Evolutionary conservation across 2,797 vertebrate genomes (phyloP), one percentile per base, ranked within the genome.

Genomic region (Numenius phaeopus): DNA sequence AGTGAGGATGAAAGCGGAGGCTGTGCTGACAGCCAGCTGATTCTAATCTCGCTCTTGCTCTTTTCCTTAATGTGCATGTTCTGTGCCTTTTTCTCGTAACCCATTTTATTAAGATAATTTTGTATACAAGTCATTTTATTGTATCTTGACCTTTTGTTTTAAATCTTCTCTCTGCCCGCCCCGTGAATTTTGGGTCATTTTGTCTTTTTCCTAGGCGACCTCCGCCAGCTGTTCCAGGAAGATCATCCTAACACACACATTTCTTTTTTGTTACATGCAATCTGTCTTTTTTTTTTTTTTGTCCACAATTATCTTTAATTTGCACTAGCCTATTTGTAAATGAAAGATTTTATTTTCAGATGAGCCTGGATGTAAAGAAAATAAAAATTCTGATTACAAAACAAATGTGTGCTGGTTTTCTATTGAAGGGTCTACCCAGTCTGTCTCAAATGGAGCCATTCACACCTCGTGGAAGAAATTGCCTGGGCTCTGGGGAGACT

Each of bases 341-440:
- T 96, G 93, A 94, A 93, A 97, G 44, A 84, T 95, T 97, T 98
- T 98, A 97, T 98, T 98, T 98, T 98, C 95, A 93, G 96, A 92
- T 91, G 72, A 98, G 93, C 82, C 88, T 90, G 54, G 34, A 69
- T 90, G 58, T 70, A 96, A 91, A 91, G 82, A 79, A 76, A 97
- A 96, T 97, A 94, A 98, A 96, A 97, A 94, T 92, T 95, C 90
- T 97, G 81, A 85, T 89, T 93, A 90, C 77, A 93, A 96, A 96
- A 82, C 3, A 4, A 84, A 78, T 5, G 50, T 70, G 30, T 70
- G 13, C 44, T 94, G 34, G 77, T 90, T 96, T 94, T 91, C 78
- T 92, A 0, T 49, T 24, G 40, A 81, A 84, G 61, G 15, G 4
- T 69, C 30, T 76, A 14, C 66, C 40, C 18, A 17, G 46, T 66